phyloP scores from a whole-genome alignment of 2,797 vertebrate species.

The Intellagama lesueurii region DNA sequence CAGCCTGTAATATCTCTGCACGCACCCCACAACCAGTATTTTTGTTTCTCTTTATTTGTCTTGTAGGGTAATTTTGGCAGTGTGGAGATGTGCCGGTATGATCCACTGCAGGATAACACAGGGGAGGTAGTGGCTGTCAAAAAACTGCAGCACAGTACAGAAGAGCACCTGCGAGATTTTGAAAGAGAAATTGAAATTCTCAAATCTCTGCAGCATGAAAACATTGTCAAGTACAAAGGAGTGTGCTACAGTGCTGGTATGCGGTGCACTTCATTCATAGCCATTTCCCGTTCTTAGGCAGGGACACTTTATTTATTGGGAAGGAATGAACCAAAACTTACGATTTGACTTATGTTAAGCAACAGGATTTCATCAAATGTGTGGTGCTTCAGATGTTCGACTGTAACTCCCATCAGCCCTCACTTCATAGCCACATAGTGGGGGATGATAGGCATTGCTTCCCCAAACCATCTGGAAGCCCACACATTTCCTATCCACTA shows the following conservation, averaged over 20 bases:
- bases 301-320: no score
- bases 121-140: slow-evolving; percentile 98
- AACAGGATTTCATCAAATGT: background rate
- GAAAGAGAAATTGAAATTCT: slow-evolving; percentile 98
- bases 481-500: no score
- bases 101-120: slow-evolving; percentile 95
- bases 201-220: slow-evolving; percentile 96
- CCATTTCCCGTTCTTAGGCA: background rate
- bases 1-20: background rate
- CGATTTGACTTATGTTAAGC: no score
- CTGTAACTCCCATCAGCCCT: background rate
- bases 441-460: background rate
- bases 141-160: slow-evolving; percentile 95
- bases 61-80: slow-evolving; percentile 97
- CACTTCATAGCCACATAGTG: background rate
- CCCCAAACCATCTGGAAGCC: background rate
- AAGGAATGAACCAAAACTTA: no score
- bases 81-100: slow-evolving; percentile 97
- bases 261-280: slow-evolving; percentile 27
- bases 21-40: background rate
- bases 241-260: slow-evolving; percentile 97
- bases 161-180: slow-evolving; percentile 94
- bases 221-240: slow-evolving; percentile 98
- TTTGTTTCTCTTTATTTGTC: background rate
- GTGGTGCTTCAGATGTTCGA: background rate